Conservation (phyloP, 2,113 vertebrate species). For the Hyla sarda region DNA sequence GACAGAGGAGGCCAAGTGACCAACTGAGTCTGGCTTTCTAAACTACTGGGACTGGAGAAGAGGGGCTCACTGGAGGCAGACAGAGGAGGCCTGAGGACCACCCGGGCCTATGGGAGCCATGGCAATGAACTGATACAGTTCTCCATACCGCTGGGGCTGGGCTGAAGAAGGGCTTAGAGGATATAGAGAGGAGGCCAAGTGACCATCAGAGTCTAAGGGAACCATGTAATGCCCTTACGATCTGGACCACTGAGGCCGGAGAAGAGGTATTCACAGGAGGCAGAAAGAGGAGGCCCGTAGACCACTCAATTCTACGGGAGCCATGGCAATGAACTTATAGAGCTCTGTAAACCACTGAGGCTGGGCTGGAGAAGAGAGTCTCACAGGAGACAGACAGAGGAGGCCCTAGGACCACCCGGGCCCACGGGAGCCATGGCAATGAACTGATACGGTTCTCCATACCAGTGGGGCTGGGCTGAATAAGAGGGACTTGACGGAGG, state of each 20-base stretch:
- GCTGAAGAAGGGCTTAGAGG: too few relatives aligned
- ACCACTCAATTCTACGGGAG: neutral
- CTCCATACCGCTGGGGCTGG: too few relatives aligned
- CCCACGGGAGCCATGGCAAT: neutral
- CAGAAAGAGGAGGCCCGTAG: neutral
- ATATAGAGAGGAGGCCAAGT: too few relatives aligned
- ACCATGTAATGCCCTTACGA: too few relatives aligned
- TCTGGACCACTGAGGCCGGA: constrained; percentile 74
- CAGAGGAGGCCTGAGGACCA: neutral
- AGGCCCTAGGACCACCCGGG: neutral
- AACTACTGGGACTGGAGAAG: constrained; percentile 71
- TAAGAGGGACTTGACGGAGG: too few relatives aligned
- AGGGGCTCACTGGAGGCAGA: constrained; percentile 5
- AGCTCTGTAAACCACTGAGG: constrained; percentile 75
- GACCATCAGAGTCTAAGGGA: too few relatives aligned
- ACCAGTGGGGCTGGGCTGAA: too few relatives aligned
- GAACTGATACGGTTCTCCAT: too few relatives aligned
- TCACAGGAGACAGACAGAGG: neutral
- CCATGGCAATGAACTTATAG: constrained; percentile 72
- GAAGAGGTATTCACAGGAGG: constrained; percentile 17
- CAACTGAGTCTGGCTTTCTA: constrained; percentile 67
- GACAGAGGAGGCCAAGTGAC: too few relatives aligned
- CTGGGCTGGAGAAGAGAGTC: constrained; percentile 66
- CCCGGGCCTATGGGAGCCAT: neutral
- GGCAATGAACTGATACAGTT: neutral